These are phyloP conservation scores for Silvanus unidentatus DNA, from an alignment of 2,888 invertebrate genomes.

Conservation along the genomic window DNA sequence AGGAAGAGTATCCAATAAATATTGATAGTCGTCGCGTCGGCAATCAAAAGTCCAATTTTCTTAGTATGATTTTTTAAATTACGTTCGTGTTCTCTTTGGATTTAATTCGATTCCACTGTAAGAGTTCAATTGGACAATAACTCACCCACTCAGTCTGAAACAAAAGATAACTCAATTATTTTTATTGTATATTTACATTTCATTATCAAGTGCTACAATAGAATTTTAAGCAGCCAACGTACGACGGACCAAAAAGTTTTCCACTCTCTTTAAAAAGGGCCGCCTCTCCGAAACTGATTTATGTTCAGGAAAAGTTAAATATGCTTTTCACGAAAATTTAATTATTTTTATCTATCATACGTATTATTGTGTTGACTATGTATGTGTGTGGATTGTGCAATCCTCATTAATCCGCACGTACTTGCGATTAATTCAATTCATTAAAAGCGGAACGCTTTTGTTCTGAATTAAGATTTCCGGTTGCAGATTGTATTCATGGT, in stretches of 20 bases:
- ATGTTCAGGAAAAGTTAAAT: neutral
- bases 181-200: slow-evolving; percentile 19
- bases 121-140: slow-evolving; percentile 1
- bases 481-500: no score
- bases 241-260: no score
- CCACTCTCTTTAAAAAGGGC: no score
- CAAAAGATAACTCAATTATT: slow-evolving; percentile 19
- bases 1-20: neutral
- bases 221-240: slow-evolving; percentile 6
- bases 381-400: no score
- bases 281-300: neutral
- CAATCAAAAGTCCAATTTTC: slow-evolving; percentile 10
- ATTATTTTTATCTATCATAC: no score
- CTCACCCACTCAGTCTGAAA: slow-evolving; percentile 7
- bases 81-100: slow-evolving; percentile 8
- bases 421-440: no score
- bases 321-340: no score
- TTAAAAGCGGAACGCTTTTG: no score
- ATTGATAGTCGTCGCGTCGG: slow-evolving; percentile 3
- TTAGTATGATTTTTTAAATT: slow-evolving; percentile 11
- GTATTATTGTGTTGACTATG: no score
- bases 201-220: slow-evolving; percentile 6
- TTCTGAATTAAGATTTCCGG: no score
- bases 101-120: neutral
- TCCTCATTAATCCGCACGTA: no score